Conservation (phyloP, 2,888 invertebrate species). For the Cheilosia vulpina region DNA sequence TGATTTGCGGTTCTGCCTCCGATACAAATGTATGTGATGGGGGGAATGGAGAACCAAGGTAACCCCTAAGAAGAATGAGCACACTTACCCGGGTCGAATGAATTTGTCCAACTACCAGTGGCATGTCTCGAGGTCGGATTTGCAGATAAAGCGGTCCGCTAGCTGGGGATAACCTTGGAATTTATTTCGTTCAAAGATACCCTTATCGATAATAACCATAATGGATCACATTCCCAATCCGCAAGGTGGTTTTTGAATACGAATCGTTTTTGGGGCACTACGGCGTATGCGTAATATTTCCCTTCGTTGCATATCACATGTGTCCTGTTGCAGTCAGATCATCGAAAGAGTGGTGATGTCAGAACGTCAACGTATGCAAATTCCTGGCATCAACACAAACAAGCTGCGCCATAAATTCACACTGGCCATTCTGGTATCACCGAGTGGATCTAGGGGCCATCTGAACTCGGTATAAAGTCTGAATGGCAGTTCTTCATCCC, state of each 20-base stretch:
- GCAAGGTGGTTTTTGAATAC: conserved; percentile 15
- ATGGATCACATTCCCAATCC: conserved; percentile 19
- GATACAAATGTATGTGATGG: not conserved
- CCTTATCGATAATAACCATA: conserved; percentile 14
- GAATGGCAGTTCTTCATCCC: conserved; percentile 31
- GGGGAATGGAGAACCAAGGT: not conserved
- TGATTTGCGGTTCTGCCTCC: not conserved
- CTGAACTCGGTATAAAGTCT: not conserved
- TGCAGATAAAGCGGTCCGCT: conserved; percentile 16
- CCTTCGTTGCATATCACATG: not conserved
- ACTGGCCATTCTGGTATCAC: conserved; percentile 9
- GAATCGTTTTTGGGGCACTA: not conserved
- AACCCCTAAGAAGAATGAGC: conserved; percentile 34
- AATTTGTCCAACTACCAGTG: not conserved
- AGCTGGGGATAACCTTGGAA: conserved; percentile 28
- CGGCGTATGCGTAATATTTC: conserved; percentile 3
- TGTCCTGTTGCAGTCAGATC: not conserved
- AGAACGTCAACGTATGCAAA: conserved; percentile 47
- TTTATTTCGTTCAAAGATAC: conserved; percentile 19
- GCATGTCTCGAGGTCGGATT: conserved; percentile 19
- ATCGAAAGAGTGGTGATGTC: conserved; percentile 27
- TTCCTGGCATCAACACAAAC: conserved; percentile 18
- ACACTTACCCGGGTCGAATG: conserved; percentile 11
- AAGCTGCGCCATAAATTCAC: conserved; percentile 38
- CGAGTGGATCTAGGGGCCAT: not conserved